Evolutionary conservation across 2,797 vertebrate genomes (phyloP), one percentile per base, ranked within the genome.

Genomic region (Aselliscus stoliczkanus): DNA sequence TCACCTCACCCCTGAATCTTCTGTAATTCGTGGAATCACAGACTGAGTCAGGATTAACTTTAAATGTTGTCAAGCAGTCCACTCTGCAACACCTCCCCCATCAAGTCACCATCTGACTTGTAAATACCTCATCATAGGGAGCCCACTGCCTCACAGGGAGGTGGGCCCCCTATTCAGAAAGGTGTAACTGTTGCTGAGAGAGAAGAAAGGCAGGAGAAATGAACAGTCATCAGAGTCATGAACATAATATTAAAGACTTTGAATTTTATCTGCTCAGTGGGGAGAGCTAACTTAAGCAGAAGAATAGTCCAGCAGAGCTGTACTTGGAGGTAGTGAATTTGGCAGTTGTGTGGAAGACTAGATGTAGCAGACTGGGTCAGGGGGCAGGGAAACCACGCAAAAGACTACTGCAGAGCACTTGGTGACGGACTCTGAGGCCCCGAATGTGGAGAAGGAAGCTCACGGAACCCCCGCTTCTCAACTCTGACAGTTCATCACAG

Each of bases 271-370:
- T 84, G 34, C 37, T 79, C 10, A 21, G 44, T 42, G 56, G 37
- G 31, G 84, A 72, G 64, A 93, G 34, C 84, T 96, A 23, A 80
- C 65, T 86, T 52, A 58, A 58, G n/a, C 58, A 90, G 54, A 76
- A 34, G 56, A 95, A 58, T 88, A 62, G 85, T 73, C 27, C 60
- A 91, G 34, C 20, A 79, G 54, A 89, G 7, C 12, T 87, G n/a
- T 87, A 34, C 72, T 83, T 92, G 76, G n/a, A 90, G 67, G 95
- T 81, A 60, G 39, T 58, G 75, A 86, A 54, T 79, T 79, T 94
- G 58, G 31, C 44, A 54, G 5, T 75, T 93, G 17, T 79, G 5
- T 60, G 37, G 52, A 73, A 60, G 89, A 67, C 5, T 11, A 29
- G 64, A 8, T 44, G 4, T 62, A 64, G 60, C 39, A 58, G 69